These are phyloP conservation scores for Astreopora myriophthalma DNA, from an alignment of 64 coral and sea anemone species.

Conservation along the genomic window DNA sequence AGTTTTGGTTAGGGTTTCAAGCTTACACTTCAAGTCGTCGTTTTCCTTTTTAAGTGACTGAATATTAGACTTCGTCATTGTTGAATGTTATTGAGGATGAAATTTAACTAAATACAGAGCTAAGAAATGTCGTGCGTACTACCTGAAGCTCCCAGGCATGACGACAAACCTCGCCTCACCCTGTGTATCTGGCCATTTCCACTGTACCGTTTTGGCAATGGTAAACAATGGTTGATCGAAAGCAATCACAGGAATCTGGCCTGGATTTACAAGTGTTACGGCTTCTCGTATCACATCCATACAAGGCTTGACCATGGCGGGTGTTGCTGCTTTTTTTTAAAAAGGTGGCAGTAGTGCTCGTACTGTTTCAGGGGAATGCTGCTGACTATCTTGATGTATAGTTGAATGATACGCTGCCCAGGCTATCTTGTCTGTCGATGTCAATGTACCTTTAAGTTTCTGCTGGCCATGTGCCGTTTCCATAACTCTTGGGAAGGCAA, in stretches of 20 bases:
- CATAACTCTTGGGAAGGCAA: slow-evolving; percentile 36
- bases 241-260: slow-evolving; percentile 36
- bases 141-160: slow-evolving; percentile 44
- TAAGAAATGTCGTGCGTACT: no score
- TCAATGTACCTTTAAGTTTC: neutral
- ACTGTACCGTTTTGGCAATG: slow-evolving; percentile 41
- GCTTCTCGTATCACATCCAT: slow-evolving; percentile 14
- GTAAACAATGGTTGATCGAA: slow-evolving; percentile 54
- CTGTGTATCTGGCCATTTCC: slow-evolving; percentile 48
- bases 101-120: no score
- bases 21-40: no score
- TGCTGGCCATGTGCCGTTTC: neutral
- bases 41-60: no score
- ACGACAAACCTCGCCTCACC: slow-evolving; percentile 43
- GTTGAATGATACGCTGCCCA: slow-evolving; percentile 50
- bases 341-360: slow-evolving; percentile 43
- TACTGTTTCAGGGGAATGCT: neutral
- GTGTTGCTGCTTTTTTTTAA: slow-evolving; percentile 36
- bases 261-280: slow-evolving; percentile 27
- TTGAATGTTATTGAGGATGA: no score
- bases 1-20: no score
- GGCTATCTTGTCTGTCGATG: neutral
- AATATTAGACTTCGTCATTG: no score
- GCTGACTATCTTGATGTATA: neutral
- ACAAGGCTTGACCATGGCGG: slow-evolving; percentile 55